Percentiles rank a stretch among this genome's conserved stretches.
These are phyloP conservation scores for Parnassius mnemosyne DNA, from an alignment of 2,888 invertebrate species.

Conservation along the genomic window DNA sequence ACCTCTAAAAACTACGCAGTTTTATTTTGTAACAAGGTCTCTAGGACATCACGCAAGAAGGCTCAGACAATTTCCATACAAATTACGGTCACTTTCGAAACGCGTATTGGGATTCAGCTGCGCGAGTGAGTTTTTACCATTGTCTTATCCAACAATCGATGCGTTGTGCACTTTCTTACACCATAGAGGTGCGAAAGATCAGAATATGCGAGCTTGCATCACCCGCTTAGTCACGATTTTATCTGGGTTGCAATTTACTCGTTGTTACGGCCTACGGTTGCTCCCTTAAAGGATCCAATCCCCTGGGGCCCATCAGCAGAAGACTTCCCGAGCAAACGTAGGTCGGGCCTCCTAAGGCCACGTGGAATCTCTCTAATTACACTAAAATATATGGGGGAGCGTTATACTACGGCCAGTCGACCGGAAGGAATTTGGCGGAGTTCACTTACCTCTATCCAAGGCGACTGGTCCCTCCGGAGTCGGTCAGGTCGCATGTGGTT, in stretches of 20 bases:
- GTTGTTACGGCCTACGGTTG: no score
- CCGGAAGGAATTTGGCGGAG: no score
- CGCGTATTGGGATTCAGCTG: conserved; percentile 59
- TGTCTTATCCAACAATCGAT: conserved; percentile 45
- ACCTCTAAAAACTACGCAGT: conserved; percentile 40
- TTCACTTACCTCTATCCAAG: no score
- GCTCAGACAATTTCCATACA: conserved; percentile 67
- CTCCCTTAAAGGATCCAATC: no score
- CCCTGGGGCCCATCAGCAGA: no score
- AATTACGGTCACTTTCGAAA: conserved; percentile 76
- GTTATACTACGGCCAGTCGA: no score
- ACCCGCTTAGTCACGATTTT: conserved; percentile 61
- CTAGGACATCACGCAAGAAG: conserved; percentile 59
- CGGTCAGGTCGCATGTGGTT: no score
- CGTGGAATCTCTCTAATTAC: no score
- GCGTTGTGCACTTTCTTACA: conserved; percentile 18
- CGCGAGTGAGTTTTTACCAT: conserved; percentile 57
- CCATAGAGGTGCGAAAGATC: conserved; percentile 22
- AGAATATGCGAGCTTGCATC: conserved; percentile 48
- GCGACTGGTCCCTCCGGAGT: no score
- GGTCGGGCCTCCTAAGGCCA: no score
- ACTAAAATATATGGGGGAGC: no score
- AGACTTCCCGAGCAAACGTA: no score
- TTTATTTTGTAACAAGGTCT: conserved; percentile 65
- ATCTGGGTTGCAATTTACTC: conserved; percentile 62